Base-by-base conservation (phyloP, 2,113 vertebrate species). In the Rhabdomys dilectus region DNA sequence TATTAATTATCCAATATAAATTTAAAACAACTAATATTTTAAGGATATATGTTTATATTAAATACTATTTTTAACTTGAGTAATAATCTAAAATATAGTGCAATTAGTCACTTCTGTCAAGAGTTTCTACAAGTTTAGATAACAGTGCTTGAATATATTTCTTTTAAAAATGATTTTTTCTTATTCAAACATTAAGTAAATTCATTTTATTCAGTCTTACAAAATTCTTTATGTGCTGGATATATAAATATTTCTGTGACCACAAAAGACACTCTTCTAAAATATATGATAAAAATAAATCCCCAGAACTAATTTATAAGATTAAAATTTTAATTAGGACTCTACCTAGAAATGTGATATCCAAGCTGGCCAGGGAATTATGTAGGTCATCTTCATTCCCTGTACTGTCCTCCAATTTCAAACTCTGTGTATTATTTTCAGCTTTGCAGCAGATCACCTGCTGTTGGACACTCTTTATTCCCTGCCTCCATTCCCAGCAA, bases 231-330 rank as follows among this genome's bases (percentile, higher is more conserved):
- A 62, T n/a, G 42, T 78, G 8, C 66, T 17, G 29, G 3, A n/a
- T 42, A n/a, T 15, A 73, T 73, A 92, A 89, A 86, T 72, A 90
- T 85, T 51, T 29, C 29, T 88, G 1, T 89, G 73, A 77, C 16
- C 21, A 66, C 3, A 66, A 88, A 72, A 89, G 13, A 1, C 2
- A 72, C 53, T 85, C 13, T 81, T 5, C 22, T 19, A 93, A 62
- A 91, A 88, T 24, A 58, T 66, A 2, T 6, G 93, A 39, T 86
- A 88, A 82, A 62, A 82, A 76, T 77, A 90, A 91, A 88, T 92
- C 64, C 48, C 7, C 10, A 68, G 66, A 76, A 90, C 42, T 72
- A 73, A 81, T 92, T 77, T 73, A 60, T 90, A 89, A 75, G 6
- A 6, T 92, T 86, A 53, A 2, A 58, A 64, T 62, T 91, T 75